These are phyloP conservation scores for Ptilorrhoa leucosticta DNA, from an alignment of 2,113 vertebrate genomes.

Conservation along the genomic window DNA sequence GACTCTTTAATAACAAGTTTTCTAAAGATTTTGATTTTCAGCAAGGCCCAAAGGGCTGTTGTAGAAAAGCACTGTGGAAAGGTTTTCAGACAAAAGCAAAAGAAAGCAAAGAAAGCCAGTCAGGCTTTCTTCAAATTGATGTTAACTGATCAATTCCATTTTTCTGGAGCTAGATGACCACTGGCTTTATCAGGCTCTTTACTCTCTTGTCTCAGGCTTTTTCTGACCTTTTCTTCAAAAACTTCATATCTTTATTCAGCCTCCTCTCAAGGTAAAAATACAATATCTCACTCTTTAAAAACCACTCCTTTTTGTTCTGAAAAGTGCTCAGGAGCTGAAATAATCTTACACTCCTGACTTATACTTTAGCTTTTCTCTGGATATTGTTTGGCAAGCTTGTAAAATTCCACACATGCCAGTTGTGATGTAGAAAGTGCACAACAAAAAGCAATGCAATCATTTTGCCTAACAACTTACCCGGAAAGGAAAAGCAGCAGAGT, in stretches of 20 bases:
- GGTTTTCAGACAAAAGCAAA: background rate
- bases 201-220: background rate
- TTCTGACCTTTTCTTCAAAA: background rate
- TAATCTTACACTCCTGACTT: background rate
- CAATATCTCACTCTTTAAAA: background rate
- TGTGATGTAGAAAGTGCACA: background rate
- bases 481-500: background rate
- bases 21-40: background rate
- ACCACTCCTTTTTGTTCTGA: background rate
- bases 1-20: background rate
- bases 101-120: background rate
- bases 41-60: background rate
- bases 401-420: background rate
- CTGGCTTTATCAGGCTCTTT: background rate
- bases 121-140: background rate
- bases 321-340: background rate
- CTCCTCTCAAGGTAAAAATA: background rate
- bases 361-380: background rate
- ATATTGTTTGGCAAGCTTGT: background rate
- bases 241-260: background rate
- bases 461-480: background rate
- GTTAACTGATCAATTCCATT: background rate
- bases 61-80: background rate
- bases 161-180: background rate
- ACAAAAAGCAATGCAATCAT: background rate